Evolutionary conservation across 2,888 invertebrate species (phyloP).

Genomic region (Diabrotica balteata): DNA sequence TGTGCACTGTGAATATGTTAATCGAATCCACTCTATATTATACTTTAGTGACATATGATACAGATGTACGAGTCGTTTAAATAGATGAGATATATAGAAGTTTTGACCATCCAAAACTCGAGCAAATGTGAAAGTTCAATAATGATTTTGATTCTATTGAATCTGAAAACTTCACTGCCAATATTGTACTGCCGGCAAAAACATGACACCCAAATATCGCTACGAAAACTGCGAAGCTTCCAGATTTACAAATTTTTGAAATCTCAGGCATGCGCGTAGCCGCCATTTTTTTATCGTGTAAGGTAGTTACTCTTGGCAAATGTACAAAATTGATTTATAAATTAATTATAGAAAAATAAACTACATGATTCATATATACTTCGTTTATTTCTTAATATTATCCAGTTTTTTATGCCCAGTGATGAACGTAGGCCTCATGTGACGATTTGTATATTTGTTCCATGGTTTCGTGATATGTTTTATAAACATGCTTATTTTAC

Average conservation of each 20-base stretch:
- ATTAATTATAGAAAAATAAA: not conserved
- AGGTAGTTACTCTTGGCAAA: not conserved
- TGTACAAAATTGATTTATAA: constrained; percentile 7
- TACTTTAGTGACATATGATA: too few species aligned
- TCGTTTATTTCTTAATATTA: too few species aligned
- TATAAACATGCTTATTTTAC: too few species aligned
- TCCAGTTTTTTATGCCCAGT: too few species aligned
- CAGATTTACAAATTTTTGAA: constrained; percentile 20
- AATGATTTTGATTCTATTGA: constrained; percentile 34
- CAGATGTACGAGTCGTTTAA: too few species aligned
- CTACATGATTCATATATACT: too few species aligned
- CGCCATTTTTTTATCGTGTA: constrained; percentile 4
- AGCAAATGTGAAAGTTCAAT: constrained; percentile 11
- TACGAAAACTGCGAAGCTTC: constrained; percentile 21
- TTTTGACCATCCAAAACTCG: constrained; percentile 8
- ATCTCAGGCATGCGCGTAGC: not conserved
- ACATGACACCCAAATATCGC: constrained; percentile 8
- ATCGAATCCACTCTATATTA: too few species aligned
- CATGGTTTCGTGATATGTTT: too few species aligned
- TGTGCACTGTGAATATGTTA: too few species aligned
- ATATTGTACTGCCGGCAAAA: constrained; percentile 42
- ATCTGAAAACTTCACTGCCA: constrained; percentile 44
- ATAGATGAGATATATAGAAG: too few species aligned
- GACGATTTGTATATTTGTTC: too few species aligned
- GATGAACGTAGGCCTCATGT: too few species aligned